Conservation (phyloP, 2,888 invertebrate genomes). For the Onthophagus sagittarius region DNA sequence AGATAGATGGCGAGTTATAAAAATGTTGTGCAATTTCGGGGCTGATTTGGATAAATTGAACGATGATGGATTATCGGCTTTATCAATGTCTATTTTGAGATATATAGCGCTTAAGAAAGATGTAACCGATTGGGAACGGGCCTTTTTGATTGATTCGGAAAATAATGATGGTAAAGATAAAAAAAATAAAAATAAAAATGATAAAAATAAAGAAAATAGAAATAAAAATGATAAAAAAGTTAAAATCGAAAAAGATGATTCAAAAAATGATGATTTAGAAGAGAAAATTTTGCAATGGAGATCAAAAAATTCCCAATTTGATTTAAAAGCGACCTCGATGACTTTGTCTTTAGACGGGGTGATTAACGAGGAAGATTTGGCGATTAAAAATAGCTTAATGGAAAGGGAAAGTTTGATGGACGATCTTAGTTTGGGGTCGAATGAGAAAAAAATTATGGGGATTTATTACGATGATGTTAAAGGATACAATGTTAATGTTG, state of each 20-base stretch:
- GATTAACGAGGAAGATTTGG: not conserved
- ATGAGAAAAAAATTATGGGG: not conserved
- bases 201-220: too few relatives aligned
- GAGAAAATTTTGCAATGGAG: slow-evolving; percentile 31
- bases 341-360: not conserved
- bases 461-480: slow-evolving; percentile 19
- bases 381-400: not conserved
- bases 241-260: not conserved
- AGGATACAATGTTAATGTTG: slow-evolving; percentile 15
- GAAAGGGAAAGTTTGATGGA: slow-evolving; percentile 3
- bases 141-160: slow-evolving; percentile 59
- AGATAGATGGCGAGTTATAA: slow-evolving; percentile 47
- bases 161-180: slow-evolving; percentile 33
- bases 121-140: slow-evolving; percentile 43
- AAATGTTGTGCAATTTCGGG: slow-evolving; percentile 51
- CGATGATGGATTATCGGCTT: slow-evolving; percentile 55
- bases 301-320: slow-evolving; percentile 32
- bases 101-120: slow-evolving; percentile 41
- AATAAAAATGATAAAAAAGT: not conserved
- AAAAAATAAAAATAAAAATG: too few relatives aligned
- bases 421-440: not conserved
- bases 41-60: slow-evolving; percentile 52
- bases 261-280: not conserved
- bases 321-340: slow-evolving; percentile 14
- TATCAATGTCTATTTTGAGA: slow-evolving; percentile 48